These are phyloP conservation scores for Amazona finschi DNA, from an alignment of 2,797 vertebrate species.

Conservation along the genomic window DNA sequence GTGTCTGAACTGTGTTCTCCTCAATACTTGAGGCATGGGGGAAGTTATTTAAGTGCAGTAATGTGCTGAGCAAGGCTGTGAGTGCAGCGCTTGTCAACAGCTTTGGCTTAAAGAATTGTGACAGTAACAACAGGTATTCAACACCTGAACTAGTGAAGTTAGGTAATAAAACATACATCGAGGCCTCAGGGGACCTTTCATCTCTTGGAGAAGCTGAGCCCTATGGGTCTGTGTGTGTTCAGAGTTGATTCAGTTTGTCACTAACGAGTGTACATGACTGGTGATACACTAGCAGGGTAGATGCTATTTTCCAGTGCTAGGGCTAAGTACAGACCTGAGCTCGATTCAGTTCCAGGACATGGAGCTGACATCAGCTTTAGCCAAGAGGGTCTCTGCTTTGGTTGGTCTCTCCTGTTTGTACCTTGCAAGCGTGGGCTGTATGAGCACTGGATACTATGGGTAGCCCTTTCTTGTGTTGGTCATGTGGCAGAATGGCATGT, in stretches of 20 bases:
- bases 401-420: not conserved
- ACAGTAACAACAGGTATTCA: not conserved
- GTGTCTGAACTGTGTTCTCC: not conserved
- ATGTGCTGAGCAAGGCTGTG: not conserved
- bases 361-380: not conserved
- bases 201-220: not conserved
- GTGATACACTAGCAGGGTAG: not conserved
- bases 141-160: not conserved
- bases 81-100: not conserved
- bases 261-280: rapidly evolving
- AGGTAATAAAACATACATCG: not conserved
- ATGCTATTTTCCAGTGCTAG: not conserved
- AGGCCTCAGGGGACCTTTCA: not conserved
- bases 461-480: not conserved
- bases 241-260: not conserved
- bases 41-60: not conserved
- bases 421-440: not conserved
- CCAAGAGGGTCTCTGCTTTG: not conserved
- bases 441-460: rapidly evolving
- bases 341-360: rapidly evolving
- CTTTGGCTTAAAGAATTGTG: not conserved
- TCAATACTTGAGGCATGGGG: not conserved
- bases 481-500: not conserved
- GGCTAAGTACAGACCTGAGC: not conserved
- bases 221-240: not conserved